phyloP scores from a whole-genome alignment of 2,888 invertebrate species.

The Diogma glabrata region DNA sequence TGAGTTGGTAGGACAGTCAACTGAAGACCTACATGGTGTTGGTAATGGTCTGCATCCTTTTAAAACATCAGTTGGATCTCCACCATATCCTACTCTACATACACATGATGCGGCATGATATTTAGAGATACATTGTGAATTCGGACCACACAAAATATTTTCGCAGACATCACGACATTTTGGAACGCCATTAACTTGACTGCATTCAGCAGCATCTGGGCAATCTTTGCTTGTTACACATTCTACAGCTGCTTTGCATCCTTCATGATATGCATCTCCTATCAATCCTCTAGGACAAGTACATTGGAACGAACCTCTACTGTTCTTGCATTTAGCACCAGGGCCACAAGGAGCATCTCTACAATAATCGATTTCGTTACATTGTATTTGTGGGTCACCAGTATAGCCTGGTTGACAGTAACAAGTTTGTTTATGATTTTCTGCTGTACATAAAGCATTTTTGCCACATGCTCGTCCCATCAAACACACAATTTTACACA shows the following conservation, averaged over 20 bases:
- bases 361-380: constrained; percentile 68
- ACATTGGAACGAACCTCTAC: constrained; percentile 69
- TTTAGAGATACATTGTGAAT: constrained; percentile 68
- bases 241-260: constrained; percentile 71
- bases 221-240: constrained; percentile 71
- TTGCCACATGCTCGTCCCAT: constrained; percentile 73
- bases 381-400: constrained; percentile 61
- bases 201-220: constrained; percentile 66
- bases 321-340: constrained; percentile 68
- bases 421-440: constrained; percentile 65
- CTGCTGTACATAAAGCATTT: constrained; percentile 75
- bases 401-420: constrained; percentile 83
- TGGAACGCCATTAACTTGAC: constrained; percentile 53
- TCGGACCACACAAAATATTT: constrained; percentile 63
- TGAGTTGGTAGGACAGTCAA: constrained; percentile 64
- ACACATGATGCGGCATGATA: constrained; percentile 68
- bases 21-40: constrained; percentile 54
- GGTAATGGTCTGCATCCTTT: constrained; percentile 66
- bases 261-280: constrained; percentile 75
- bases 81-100: constrained; percentile 67
- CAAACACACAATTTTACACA: constrained; percentile 78
- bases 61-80: constrained; percentile 56
- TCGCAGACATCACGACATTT: constrained; percentile 80
- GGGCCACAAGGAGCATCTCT: constrained; percentile 66
- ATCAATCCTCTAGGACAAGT: constrained; percentile 65